Conservation (phyloP, 2,113 vertebrate species). For the Oncorhynchus nerka region DNA sequence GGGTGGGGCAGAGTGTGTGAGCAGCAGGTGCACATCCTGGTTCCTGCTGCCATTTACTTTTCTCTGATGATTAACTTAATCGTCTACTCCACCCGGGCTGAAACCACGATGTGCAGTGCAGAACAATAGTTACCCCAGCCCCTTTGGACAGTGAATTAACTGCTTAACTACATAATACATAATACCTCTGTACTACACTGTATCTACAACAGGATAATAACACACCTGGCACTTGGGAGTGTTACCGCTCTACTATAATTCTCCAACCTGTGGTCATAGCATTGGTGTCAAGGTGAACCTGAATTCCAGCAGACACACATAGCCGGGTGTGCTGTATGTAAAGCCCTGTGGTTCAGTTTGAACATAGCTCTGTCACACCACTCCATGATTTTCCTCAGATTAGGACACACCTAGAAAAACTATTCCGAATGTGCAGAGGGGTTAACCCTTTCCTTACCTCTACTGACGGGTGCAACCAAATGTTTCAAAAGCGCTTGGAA, state of each 20-base stretch:
- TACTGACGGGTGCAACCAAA: not conserved
- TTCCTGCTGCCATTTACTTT: conserved; percentile 23
- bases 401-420: conserved; percentile 20
- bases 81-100: not conserved
- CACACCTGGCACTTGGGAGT: conserved; percentile 1
- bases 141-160: not conserved
- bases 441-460: conserved; percentile 19
- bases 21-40: conserved; percentile 39
- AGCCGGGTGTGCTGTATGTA: too few relatives aligned
- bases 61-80: conserved; percentile 1
- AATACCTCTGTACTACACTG: conserved; percentile 8
- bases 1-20: conserved; percentile 23
- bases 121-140: conserved; percentile 1
- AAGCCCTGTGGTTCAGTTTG: conserved; percentile 4
- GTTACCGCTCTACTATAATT: conserved; percentile 29
- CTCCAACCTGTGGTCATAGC: conserved; percentile 1
- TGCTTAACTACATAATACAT: conserved; percentile 1
- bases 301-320: conserved; percentile 22
- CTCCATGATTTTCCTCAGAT: not conserved
- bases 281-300: not conserved
- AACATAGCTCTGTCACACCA: conserved; percentile 5
- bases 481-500: not conserved
- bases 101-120: not conserved
- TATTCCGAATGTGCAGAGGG: not conserved
- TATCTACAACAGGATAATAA: conserved; percentile 25